These are phyloP conservation scores for Rhamnusium bicolor DNA, from an alignment of 2,888 invertebrate genomes.

Conservation along the genomic window DNA sequence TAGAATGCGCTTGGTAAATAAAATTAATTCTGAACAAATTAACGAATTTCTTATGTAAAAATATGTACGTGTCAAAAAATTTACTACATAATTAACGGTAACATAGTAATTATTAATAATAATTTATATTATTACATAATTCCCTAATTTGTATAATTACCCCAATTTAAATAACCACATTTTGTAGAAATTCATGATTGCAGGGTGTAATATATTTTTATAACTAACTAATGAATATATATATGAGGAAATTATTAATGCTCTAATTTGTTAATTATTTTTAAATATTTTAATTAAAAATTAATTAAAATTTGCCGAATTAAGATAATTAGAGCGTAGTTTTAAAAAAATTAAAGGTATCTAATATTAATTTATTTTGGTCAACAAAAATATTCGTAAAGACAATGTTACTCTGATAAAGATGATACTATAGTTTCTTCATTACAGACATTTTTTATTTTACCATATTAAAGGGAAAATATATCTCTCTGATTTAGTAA, in stretches of 20 bases:
- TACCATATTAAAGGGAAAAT: no score
- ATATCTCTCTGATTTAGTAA: no score
- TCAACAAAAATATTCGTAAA: no score
- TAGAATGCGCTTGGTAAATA: conserved; percentile 8
- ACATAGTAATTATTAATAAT: conserved; percentile 39
- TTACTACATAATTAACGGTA: conserved; percentile 22
- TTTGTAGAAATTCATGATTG: conserved; percentile 17
- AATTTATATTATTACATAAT: conserved; percentile 39
- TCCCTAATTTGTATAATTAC: conserved; percentile 22
- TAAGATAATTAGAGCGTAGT: not conserved
- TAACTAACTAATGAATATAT: conserved; percentile 2
- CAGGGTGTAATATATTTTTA: conserved; percentile 21
- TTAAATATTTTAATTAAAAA: not conserved
- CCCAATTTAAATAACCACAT: conserved; percentile 8
- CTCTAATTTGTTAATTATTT: conserved; percentile 17
- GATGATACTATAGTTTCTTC: no score
- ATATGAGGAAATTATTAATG: conserved; percentile 13
- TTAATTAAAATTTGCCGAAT: not conserved
- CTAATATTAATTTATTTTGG: no score
- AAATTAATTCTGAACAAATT: conserved; percentile 28
- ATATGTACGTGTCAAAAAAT: conserved; percentile 37
- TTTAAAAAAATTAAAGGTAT: not conserved
- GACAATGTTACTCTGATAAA: no score
- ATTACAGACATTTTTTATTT: no score
- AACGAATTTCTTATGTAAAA: conserved; percentile 30